phyloP scores from a whole-genome alignment of 2,113 vertebrate species.

The cat (Felis catus) region F.catus_Fca126_mat1.0 CM031420.1:109416501-109417000 shows the following conservation, averaged over 20 bases:
- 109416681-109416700: not conserved
- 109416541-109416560: not conserved
- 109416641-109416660: not conserved
- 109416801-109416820: too few relatives aligned
- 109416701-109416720: not conserved
- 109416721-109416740: not conserved
- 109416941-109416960: too few relatives aligned
- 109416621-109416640: not conserved
- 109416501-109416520: not conserved
- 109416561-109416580: not conserved
- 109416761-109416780: not conserved
- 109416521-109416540: not conserved
- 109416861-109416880: too few relatives aligned
- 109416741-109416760: not conserved
- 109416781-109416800: not conserved
- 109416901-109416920: too few relatives aligned
- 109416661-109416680: not conserved
- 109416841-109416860: too few relatives aligned
- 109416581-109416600: not conserved
- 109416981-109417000: too few relatives aligned
- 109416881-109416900: too few relatives aligned
- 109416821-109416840: too few relatives aligned
- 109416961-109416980: too few relatives aligned
- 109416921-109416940: too few relatives aligned
- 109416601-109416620: not conserved